Evolutionary conservation across 1,140 invertebrate genomes (phyloP).

Genomic region (Aphis gossypii): DNA sequence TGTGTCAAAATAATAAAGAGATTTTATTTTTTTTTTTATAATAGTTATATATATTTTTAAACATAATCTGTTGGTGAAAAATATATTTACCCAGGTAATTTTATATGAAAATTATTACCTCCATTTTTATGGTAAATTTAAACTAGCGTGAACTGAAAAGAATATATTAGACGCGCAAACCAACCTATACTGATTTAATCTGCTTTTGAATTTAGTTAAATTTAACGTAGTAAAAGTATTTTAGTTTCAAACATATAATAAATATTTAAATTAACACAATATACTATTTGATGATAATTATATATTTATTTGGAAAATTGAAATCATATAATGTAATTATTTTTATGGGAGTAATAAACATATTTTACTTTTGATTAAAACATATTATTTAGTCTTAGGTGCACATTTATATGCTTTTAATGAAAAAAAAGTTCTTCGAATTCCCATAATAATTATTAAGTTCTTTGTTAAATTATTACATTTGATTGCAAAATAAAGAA

Average conservation of each 20-base stretch:
- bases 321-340: neutral
- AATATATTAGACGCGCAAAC: neutral
- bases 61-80: neutral
- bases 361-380: neutral
- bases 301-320: neutral
- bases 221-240: neutral
- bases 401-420: neutral
- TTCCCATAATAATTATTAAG: neutral
- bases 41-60: neutral
- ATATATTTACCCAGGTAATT: neutral
- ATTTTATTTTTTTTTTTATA: neutral
- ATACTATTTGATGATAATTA: neutral
- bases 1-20: neutral
- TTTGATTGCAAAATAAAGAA: neutral
- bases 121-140: neutral
- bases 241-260: neutral
- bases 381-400: neutral
- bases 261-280: neutral
- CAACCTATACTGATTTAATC: neutral
- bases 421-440: neutral
- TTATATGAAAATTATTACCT: slow-evolving; percentile 19
- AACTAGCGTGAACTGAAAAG: neutral
- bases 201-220: neutral
- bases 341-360: neutral
- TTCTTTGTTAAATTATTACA: neutral